These are phyloP conservation scores for Thryonomys swinderianus DNA, from an alignment of 2,113 vertebrate species.

Conservation along the genomic window DNA sequence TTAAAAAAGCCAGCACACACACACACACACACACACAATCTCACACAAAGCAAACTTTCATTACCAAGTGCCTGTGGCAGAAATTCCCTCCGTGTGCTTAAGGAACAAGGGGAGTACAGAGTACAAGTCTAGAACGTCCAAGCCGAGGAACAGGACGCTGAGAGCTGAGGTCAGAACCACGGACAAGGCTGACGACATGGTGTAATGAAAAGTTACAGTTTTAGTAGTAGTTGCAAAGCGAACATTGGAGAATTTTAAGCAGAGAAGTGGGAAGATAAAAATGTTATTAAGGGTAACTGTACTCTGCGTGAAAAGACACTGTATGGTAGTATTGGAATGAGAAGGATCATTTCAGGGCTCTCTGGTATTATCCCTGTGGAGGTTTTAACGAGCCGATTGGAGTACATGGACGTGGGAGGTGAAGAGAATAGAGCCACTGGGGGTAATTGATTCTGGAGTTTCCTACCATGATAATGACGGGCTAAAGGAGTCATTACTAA, in stretches of 20 bases:
- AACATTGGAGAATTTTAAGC: neutral
- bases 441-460: neutral
- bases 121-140: too few species aligned
- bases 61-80: too few species aligned
- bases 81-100: neutral
- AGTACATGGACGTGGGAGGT: neutral
- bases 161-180: neutral
- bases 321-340: too few species aligned
- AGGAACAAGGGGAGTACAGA: neutral
- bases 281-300: neutral
- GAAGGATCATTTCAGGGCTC: too few species aligned
- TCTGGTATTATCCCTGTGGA: too few species aligned
- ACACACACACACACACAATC: too few species aligned
- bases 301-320: too few species aligned
- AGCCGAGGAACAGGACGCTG: neutral
- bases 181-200: too few species aligned
- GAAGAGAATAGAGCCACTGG: neutral
- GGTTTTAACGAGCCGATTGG: too few species aligned
- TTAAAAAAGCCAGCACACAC: neutral
- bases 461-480: neutral
- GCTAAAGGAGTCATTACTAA: neutral
- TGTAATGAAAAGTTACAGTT: neutral
- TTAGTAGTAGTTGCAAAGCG: neutral
- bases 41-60: neutral
- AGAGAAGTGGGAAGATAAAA: neutral